Percentiles rank a stretch among this genome's conserved stretches.
These are phyloP conservation scores for Leuctra nigra DNA, from an alignment of 2,888 invertebrate genomes.

Conservation along the genomic window DNA sequence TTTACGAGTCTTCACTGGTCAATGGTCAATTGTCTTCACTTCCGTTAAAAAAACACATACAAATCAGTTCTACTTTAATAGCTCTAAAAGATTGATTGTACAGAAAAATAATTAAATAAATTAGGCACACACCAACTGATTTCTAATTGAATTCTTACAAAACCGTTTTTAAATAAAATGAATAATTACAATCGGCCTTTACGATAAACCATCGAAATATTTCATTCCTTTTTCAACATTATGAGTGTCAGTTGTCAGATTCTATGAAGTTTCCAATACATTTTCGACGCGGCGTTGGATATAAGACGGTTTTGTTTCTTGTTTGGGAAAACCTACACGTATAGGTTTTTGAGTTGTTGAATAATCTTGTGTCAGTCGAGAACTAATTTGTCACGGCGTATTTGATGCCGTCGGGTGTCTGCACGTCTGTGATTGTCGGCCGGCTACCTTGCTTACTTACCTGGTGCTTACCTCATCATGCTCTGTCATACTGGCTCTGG, in stretches of 20 bases:
- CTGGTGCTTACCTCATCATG: too few relatives aligned
- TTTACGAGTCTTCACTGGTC: too few relatives aligned
- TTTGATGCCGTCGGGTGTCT: neutral
- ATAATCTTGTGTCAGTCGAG: constrained; percentile 5
- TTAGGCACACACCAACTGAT: constrained; percentile 1
- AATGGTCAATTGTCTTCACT: too few relatives aligned
- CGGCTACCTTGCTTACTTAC: too few relatives aligned
- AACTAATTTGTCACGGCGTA: constrained; percentile 14
- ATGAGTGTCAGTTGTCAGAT: constrained; percentile 4
- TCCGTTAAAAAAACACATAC: too few relatives aligned
- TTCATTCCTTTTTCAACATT: neutral
- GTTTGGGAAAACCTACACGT: constrained; percentile 18
- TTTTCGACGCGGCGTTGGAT: neutral
- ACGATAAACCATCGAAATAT: constrained; percentile 1
- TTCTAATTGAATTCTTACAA: constrained; percentile 3
- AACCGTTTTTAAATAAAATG: constrained; percentile 5
- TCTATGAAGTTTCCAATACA: neutral
- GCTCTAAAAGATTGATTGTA: neutral
- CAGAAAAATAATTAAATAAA: constrained; percentile 10
- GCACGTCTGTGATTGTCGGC: too few relatives aligned
- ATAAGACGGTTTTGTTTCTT: neutral
- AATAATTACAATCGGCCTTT: neutral
- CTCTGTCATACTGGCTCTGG: too few relatives aligned
- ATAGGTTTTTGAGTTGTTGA: neutral
- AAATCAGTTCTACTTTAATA: neutral